Base-by-base conservation (phyloP, 2,888 invertebrate species). In the Julus scanicus region DNA sequence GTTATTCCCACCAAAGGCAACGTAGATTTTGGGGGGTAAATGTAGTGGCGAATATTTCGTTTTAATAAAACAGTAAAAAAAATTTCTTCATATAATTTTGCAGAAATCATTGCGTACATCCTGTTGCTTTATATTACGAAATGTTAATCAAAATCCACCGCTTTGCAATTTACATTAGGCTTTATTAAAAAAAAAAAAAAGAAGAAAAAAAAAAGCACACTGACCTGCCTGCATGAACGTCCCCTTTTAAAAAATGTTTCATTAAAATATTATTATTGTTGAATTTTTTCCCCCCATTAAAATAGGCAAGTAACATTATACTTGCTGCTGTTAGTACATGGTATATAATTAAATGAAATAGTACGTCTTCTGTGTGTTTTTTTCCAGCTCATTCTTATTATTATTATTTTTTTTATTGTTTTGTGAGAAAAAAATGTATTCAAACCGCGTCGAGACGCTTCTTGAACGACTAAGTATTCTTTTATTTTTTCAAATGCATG, bases 191-290 rank as follows among this genome's bases (percentile, higher is more conserved):
- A 29, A 29, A 29, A 29, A 29, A 29, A 29, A 29, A 11, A 11
- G 2, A 48, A 29, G 1, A 29, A 29, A 29, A 29, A 29, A 29
- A 29, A 71, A 71, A 71, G 29, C 63, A 3, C 29, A 71, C 20
- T 71, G 71, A 71, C 71, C 71, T 29, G 71, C 29, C 71, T 63
- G n/a, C 63, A 6, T 63, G 63, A 63, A 8, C 63, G 63, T n/a
- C 11, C 71, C 71, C 71, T 71, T 29, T 71, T 9, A 63, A 71
- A 71, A 71, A 71, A 71, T 71, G 71, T 29, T 71, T 71, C 71
- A 71, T 71, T 71, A 71, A 71, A 71, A 71, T 71, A n/a, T 71
- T n/a, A 71, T 71, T 71, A 71, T 29, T 71, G 71, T 71, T 71
- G 71, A 5, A 9, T 71, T n/a, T 48, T 57, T 71, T 17, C 9